These are phyloP conservation scores for Phocoena phocoena DNA, from an alignment of 2,113 vertebrate species.

Conservation along the genomic window DNA sequence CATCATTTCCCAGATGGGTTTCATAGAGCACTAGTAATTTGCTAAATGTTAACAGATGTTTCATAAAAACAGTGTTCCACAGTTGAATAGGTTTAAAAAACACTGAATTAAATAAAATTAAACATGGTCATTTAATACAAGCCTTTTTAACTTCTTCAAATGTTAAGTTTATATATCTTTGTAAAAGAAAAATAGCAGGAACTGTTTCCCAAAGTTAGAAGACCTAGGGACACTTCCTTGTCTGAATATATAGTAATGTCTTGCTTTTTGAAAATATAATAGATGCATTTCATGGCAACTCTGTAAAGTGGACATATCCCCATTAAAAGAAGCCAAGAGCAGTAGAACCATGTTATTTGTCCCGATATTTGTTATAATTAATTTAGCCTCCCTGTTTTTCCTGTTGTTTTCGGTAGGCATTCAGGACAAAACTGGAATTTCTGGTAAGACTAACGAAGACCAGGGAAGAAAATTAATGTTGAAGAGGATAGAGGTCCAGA, in stretches of 20 bases:
- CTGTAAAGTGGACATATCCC: not conserved
- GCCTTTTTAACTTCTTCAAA: not conserved
- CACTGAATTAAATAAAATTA: not conserved
- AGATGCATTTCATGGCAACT: not conserved
- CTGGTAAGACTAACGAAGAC: not conserved
- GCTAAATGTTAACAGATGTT: constrained; percentile 41
- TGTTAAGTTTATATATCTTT: not conserved
- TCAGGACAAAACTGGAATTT: not conserved
- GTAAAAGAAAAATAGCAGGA: not conserved
- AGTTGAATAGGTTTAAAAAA: constrained; percentile 12
- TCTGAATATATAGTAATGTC: not conserved
- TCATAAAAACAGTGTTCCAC: not conserved
- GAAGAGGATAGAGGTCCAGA: not conserved
- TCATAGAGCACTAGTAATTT: not conserved
- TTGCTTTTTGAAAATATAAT: not conserved
- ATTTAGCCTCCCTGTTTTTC: not conserved
- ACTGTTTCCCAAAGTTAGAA: not conserved
- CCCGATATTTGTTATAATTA: not conserved
- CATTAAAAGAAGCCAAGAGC: not conserved
- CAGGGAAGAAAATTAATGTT: not conserved
- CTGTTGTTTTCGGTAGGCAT: not conserved
- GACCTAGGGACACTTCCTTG: not conserved
- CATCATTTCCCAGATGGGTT: not conserved
- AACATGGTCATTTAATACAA: not conserved
- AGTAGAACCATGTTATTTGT: not conserved